A percentile compares a stretch with the other conserved stretches of the same genome.
Conservation (phyloP, 2,888 invertebrate species). For the Ptychoptera contaminata region DNA sequence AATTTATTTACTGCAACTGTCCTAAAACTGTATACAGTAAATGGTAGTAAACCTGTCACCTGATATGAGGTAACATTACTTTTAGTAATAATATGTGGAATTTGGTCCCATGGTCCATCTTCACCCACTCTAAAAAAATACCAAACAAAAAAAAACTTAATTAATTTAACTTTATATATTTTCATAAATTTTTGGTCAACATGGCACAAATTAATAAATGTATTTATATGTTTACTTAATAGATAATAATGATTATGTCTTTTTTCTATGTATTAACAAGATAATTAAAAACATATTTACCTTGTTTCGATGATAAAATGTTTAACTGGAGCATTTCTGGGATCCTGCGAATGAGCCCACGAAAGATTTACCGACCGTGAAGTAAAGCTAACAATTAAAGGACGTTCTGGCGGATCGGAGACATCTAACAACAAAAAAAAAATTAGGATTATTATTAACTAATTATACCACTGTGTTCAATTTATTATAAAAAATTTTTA, state of each 20-base stretch:
- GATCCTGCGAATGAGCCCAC: conserved; percentile 55
- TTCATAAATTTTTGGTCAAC: too few relatives aligned
- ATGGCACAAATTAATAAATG: too few relatives aligned
- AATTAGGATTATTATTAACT: conserved; percentile 1
- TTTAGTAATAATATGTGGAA: conserved; percentile 42
- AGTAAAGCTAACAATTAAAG: conserved; percentile 54
- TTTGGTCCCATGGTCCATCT: conserved; percentile 48
- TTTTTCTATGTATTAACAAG: not conserved
- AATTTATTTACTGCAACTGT: conserved; percentile 54
- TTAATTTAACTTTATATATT: not conserved
- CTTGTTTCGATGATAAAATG: conserved; percentile 58
- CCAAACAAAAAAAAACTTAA: not conserved
- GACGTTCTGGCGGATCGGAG: conserved; percentile 53
- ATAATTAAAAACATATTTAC: conserved; percentile 33
- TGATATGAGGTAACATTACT: conserved; percentile 48
- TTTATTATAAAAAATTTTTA: not conserved
- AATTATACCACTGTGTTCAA: not conserved
- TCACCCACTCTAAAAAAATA: conserved; percentile 42
- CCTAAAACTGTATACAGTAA: conserved; percentile 60
- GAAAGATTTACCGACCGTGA: conserved; percentile 57
- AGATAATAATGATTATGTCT: too few relatives aligned
- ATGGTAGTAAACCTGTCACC: conserved; percentile 50
- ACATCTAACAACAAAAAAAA: conserved; percentile 38
- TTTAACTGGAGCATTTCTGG: conserved; percentile 49
- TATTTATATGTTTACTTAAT: not conserved